Base-by-base conservation (phyloP, 2,113 vertebrate genomes). In the Megaptera novaeangliae region DNA sequence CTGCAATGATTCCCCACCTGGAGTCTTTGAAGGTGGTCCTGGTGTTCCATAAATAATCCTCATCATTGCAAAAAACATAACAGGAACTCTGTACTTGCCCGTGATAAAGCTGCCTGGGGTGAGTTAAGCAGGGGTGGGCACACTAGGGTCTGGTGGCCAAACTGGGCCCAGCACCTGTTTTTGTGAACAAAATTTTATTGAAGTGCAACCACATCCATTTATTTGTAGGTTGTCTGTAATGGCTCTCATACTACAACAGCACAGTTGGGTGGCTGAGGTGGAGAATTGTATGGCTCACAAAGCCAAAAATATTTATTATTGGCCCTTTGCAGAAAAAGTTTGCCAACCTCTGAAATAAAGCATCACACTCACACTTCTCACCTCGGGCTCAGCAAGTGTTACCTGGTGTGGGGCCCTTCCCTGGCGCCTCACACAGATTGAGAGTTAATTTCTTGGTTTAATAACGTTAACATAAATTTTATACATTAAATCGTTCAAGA, bases 401-500 rank as follows among this genome's bases (percentile, higher is more conserved):
- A 39, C 36, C 39, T 68, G 31, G 64, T 10, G 13, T 1, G 3
- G 8, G 46, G 1, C 25, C 39, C 55, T 86, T 55, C 25, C 27
- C 31, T 49, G 55, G 34, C 1, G 44, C 34, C 20, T 94, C 81
- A 74, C 20, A 31, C 8, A n/a, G 17, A n/a, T 21, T 27, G 2
- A 15, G 2, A 52, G 63, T n/a, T 83, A 7, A 46, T 71, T 34
- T 83, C 41, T 52, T n/a, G 20, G 25, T 21, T 74, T 52, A 39
- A 46, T 36, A 82, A 91, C 68, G 71, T 68, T 59, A 68, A 59
- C 81, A 52, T 52, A 55, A 23, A 66, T 61, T 69, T 49, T 9
- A 12, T 34, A 92, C 8, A 39, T 49, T 55, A 64, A 88, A 69
- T 52, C 27, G 66, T 63, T 85, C 63, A 93, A 80, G 23, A 94